A percentile compares a stretch with the other conserved stretches of the same genome.
Evolutionary conservation across 2,113 vertebrate genomes (phyloP).

Genomic region (Oxyruncus cristatus): DNA sequence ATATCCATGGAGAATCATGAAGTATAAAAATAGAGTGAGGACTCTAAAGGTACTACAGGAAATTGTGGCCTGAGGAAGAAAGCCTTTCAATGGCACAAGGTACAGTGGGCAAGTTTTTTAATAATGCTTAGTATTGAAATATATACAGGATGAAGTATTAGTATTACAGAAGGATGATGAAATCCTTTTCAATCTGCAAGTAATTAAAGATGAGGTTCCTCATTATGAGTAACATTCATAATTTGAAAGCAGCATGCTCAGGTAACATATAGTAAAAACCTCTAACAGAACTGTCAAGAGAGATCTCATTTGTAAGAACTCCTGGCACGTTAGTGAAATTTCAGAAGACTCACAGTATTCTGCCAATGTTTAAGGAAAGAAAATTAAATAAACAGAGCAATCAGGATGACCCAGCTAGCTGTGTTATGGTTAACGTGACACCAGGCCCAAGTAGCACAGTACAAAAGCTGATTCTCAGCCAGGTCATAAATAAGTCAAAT

Average conservation of each 20-base stretch:
- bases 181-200: background rate
- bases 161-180: background rate
- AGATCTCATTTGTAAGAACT: background rate
- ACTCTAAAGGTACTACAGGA: background rate
- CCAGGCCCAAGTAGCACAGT: background rate
- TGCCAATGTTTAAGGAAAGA: slow-evolving; percentile 28
- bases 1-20: background rate
- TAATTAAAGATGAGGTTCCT: background rate
- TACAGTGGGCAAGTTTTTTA: background rate
- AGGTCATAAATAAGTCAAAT: slow-evolving; percentile 26
- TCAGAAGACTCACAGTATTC: background rate
- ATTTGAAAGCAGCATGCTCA: background rate
- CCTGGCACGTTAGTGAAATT: background rate
- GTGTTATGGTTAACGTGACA: slow-evolving; percentile 22
- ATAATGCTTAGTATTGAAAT: background rate
- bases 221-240: background rate
- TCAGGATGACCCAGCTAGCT: slow-evolving; percentile 35
- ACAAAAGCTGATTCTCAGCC: background rate
- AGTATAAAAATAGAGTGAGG: background rate
- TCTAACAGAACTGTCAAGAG: background rate
- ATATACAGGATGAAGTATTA: background rate
- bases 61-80: background rate
- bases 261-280: background rate
- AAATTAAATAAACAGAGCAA: background rate
- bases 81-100: background rate